phyloP scores from a whole-genome alignment of 2,113 vertebrate species.

The Rhegmatorhina hoffmannsi region DNA sequence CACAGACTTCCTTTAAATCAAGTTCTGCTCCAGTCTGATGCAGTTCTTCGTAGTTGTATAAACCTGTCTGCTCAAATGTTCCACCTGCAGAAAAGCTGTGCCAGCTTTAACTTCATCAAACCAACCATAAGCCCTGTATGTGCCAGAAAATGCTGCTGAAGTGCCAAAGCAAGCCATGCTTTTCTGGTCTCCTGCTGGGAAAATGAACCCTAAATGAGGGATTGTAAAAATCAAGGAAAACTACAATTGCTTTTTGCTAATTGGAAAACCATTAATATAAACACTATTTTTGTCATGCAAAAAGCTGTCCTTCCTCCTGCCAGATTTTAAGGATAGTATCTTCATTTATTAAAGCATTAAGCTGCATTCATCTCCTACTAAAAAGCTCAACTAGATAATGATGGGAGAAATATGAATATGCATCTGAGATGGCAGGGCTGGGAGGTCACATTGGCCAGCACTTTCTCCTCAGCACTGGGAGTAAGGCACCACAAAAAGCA shows the following conservation, averaged over 20 bases:
- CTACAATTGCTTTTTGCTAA: not conserved
- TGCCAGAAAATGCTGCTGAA: constrained; percentile 4
- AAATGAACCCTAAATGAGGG: not conserved
- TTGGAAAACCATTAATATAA: constrained; percentile 2
- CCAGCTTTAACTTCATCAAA: constrained; percentile 43
- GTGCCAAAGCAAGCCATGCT: not conserved
- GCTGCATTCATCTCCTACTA: not conserved
- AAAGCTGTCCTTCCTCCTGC: not conserved
- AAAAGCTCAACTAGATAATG: not conserved
- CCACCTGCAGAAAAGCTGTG: constrained; percentile 2
- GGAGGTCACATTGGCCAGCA: fast-evolving
- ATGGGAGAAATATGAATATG: not conserved
- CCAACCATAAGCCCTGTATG: constrained; percentile 14
- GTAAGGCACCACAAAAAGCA: not conserved
- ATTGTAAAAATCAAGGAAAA: not conserved
- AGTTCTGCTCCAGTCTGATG: constrained; percentile 3
- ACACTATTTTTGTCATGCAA: not conserved
- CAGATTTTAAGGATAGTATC: not conserved
- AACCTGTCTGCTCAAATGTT: constrained; percentile 52
- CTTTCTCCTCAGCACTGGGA: not conserved
- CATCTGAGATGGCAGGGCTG: not conserved
- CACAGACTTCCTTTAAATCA: constrained; percentile 31
- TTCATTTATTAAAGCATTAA: not conserved
- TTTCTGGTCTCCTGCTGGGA: not conserved
- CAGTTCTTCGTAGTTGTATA: constrained; percentile 38